Percentiles rank a stretch among this genome's conserved stretches.
These are phyloP conservation scores for Malthinus flaveolus DNA, from an alignment of 2,888 invertebrate species.

Conservation along the genomic window DNA sequence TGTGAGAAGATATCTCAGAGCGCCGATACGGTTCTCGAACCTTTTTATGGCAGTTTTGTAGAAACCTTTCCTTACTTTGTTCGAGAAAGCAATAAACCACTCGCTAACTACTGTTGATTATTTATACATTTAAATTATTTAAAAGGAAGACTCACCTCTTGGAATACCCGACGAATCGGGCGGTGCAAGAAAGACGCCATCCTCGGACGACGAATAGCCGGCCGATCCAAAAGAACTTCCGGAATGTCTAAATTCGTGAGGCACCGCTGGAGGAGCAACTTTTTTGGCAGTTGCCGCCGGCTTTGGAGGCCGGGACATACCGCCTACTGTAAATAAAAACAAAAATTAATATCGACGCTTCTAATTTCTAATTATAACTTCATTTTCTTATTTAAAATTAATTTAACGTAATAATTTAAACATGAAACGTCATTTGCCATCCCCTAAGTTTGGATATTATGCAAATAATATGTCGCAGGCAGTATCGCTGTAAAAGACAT, in stretches of 20 bases:
- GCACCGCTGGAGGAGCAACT: constrained; percentile 87
- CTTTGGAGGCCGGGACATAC: constrained; percentile 84
- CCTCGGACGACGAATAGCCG: constrained; percentile 78
- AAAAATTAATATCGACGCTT: not conserved
- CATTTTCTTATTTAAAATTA: constrained; percentile 4
- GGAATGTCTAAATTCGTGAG: constrained; percentile 79
- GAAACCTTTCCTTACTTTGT: too few relatives aligned
- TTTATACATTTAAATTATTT: too few relatives aligned
- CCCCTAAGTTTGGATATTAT: constrained; percentile 11
- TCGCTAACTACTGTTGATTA: not conserved
- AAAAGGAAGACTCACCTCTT: constrained; percentile 43
- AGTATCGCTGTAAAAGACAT: constrained; percentile 12
- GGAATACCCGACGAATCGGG: constrained; percentile 54
- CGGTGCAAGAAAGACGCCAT: constrained; percentile 69
- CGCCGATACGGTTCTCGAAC: too few relatives aligned
- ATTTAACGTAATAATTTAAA: not conserved
- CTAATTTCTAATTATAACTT: not conserved
- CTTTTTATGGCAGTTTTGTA: too few relatives aligned
- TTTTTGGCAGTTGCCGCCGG: constrained; percentile 86
- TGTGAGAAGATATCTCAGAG: too few relatives aligned
- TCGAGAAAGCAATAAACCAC: too few relatives aligned
- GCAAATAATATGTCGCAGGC: constrained; percentile 16
- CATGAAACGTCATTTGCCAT: constrained; percentile 8
- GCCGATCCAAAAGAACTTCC: constrained; percentile 79
- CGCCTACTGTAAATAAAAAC: constrained; percentile 72